Conservation (phyloP, 2,797 vertebrate species). For the Eurystomus glaucurus region DNA sequence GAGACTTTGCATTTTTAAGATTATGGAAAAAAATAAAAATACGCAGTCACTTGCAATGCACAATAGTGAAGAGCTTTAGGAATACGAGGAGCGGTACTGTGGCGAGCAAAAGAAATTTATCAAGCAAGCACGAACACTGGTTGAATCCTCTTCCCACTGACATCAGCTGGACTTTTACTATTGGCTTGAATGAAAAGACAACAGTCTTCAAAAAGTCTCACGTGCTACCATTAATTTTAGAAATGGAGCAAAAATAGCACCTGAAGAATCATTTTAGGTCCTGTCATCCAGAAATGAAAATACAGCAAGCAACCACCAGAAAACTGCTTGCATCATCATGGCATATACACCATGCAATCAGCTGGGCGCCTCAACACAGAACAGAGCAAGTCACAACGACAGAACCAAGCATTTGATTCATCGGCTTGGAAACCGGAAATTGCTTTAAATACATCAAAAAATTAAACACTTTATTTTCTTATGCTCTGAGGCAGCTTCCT, state of each 20-base stretch:
- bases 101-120: background rate
- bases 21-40: background rate
- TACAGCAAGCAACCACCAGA: background rate
- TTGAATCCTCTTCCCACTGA: background rate
- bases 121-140: background rate
- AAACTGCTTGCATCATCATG: background rate
- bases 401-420: background rate
- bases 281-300: background rate
- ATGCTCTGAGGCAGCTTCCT: background rate
- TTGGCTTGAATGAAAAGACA: background rate
- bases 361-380: background rate
- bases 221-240: background rate
- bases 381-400: background rate
- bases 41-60: background rate
- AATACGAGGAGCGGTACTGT: background rate
- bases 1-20: background rate
- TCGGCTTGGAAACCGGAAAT: background rate
- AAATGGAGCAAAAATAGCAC: background rate
- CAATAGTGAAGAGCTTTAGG: background rate
- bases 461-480: background rate
- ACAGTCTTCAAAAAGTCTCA: background rate
- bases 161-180: background rate
- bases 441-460: background rate
- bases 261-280: slow-evolving; percentile 17
- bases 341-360: background rate